Evolutionary conservation across 2,888 invertebrate species (phyloP).

Genomic region (Ferrisia virgata): DNA sequence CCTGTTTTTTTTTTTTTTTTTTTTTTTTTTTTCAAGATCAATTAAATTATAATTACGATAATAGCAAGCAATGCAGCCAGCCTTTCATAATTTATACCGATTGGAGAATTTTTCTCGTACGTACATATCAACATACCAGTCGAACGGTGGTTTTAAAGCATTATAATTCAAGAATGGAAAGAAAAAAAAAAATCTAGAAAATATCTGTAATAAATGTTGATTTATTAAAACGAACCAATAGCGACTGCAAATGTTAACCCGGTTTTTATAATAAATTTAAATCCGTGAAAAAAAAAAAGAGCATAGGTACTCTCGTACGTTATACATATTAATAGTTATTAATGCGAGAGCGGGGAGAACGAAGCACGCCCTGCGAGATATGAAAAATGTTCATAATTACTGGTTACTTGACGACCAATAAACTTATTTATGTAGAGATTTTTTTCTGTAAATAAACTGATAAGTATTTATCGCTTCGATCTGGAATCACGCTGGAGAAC

Average conservation of each 20-base stretch:
- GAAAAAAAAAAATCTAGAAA: constrained; percentile 24
- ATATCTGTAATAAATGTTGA: constrained; percentile 42
- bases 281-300: constrained; percentile 33
- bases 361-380: constrained; percentile 41
- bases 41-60: constrained; percentile 32
- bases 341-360: constrained; percentile 27
- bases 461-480: constrained; percentile 18
- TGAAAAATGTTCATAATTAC: constrained; percentile 42
- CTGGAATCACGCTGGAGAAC: constrained; percentile 16
- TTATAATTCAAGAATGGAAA: constrained; percentile 23
- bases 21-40: background rate
- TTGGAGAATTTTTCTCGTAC: background rate
- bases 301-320: background rate
- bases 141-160: background rate
- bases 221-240: constrained; percentile 41
- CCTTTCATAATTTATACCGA: constrained; percentile 19
- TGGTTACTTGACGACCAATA: constrained; percentile 41
- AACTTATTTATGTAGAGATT: constrained; percentile 40
- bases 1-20: background rate
- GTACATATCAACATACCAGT: too few species aligned
- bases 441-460: constrained; percentile 43
- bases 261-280: constrained; percentile 41
- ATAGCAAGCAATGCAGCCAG: background rate
- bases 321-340: constrained; percentile 42
- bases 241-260: constrained; percentile 41